Conservation (phyloP, 1,140 invertebrate species). For the Eriosoma lanigerum region DNA sequence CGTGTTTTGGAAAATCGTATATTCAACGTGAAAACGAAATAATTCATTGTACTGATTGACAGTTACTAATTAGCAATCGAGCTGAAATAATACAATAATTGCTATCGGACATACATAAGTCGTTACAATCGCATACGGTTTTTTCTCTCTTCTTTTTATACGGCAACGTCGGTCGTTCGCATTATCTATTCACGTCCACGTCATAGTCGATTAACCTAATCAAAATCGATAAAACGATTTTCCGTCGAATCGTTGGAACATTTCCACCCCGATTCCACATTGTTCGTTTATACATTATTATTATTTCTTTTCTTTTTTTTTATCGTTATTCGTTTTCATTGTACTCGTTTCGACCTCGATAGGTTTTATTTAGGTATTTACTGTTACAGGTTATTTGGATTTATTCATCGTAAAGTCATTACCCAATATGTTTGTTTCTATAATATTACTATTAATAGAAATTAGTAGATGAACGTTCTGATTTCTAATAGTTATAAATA, state of each 20-base stretch:
- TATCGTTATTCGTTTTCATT: background rate
- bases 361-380: too few relatives aligned
- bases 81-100: background rate
- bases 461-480: too few relatives aligned
- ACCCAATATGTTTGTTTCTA: too few relatives aligned
- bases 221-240: background rate
- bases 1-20: background rate
- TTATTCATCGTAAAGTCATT: too few relatives aligned
- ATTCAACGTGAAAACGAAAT: conserved; percentile 17
- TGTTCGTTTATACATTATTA: background rate
- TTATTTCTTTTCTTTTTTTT: background rate
- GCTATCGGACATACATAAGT: too few relatives aligned
- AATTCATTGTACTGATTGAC: too few relatives aligned
- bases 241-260: background rate
- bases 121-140: background rate
- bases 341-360: background rate
- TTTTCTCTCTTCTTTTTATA: too few relatives aligned
- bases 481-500: too few relatives aligned
- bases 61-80: too few relatives aligned
- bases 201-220: background rate
- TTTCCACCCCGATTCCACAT: too few relatives aligned
- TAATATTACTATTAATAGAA: too few relatives aligned
- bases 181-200: background rate
- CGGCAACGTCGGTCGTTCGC: background rate
- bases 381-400: too few relatives aligned